Base-by-base conservation (phyloP, 2,797 vertebrate species). In the Phoebastria nigripes region DNA sequence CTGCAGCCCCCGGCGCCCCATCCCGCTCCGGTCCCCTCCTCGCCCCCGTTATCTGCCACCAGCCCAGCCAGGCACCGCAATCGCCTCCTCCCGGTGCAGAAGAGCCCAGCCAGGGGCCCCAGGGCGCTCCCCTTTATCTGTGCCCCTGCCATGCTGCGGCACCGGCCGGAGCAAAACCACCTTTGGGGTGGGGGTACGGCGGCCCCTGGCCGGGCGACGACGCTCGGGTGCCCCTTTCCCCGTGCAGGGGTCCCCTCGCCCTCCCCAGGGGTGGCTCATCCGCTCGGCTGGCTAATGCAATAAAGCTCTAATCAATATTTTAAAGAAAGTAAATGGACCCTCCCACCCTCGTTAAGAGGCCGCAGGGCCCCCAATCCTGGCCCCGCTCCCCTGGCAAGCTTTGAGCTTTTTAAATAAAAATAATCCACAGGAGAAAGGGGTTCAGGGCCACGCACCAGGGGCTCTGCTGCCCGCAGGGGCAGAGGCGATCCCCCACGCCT, bases 261-360 rank as follows among this genome's bases (percentile, higher is more conserved):
- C 59, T 93, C 83, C 90, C 86, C 1, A 25, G 73, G 91, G 80
- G 81, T 46, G 1, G 74, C 92, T 96, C 95, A 95, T 96, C 95
- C 92, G 63, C 95, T 93, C 28, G 25, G 91, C 94, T 92, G 69
- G 35, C 95, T 95, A 95, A 96, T 69, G 93, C 91, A 94, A 94
- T 91, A 94, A 97, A 94, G 91, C 91, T 26, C 96, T 93, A 91
- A 97, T 97, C 96, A 94, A 96, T 97, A 96, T 95, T 96, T 95
- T 95, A 95, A 96, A 95, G 96, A 94, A 95, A 96, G 94, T 91
- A 95, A 97, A 95, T 87, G 94, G 96, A 95, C 91, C 96, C 94
- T 90, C 47, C 87, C 2, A 39, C 93, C 63, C 90, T 93, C 41
- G 54, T 93, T 93, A 94, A 78, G 82, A 87, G 89, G 67, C 62